Base-by-base conservation (phyloP, 2,888 invertebrate genomes). In the Aleiodes leptofemur region DNA sequence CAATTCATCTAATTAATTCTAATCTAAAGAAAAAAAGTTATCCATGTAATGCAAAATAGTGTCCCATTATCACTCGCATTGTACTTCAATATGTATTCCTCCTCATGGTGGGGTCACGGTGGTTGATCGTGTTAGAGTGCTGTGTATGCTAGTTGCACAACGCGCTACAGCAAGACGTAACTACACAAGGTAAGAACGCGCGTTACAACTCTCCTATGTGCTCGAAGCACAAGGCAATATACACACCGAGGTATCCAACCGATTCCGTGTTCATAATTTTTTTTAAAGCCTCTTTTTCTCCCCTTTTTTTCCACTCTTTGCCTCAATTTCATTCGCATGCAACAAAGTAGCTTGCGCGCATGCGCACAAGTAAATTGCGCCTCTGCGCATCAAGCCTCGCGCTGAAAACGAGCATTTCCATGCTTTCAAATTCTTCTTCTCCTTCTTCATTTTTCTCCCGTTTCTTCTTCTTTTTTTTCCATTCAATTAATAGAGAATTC, bases 51-150 rank as follows among this genome's bases (percentile, higher is more conserved):
- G 34, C 38, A 4, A 31, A 29, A 69, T 74, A 78, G 75, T 78
- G 77, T 75, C 78, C 74, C 61, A 69, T 81, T 78, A 78, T 79
- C 77, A 53, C 70, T 69, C 78, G 78, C 75, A 73, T 80, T 59
- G 14, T 77, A 74, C 74, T 69, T 76, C 34, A 73, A 43, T 66
- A 59, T 66, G 66, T 76, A 77, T 74, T 48, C 69, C 23, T 72
- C 53, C 64, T 68, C 70, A 55, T 43, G 43, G 68, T 71, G 74
- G 83, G 83, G 83, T 84, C 84, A 84, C 84, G 84, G 82, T 82
- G 81, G 84, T 81, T 83, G 85, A 81, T 81, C 77, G 79, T 77
- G 75, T 61, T 72, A 55, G 64, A 69, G 72, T 23, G 61, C 43
- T 74, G 59, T 74, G 61, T 43, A 61, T 61, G 74, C 69, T 74